phyloP scores from a whole-genome alignment of 2,113 vertebrate species.

The Sorex araneus region DNA sequence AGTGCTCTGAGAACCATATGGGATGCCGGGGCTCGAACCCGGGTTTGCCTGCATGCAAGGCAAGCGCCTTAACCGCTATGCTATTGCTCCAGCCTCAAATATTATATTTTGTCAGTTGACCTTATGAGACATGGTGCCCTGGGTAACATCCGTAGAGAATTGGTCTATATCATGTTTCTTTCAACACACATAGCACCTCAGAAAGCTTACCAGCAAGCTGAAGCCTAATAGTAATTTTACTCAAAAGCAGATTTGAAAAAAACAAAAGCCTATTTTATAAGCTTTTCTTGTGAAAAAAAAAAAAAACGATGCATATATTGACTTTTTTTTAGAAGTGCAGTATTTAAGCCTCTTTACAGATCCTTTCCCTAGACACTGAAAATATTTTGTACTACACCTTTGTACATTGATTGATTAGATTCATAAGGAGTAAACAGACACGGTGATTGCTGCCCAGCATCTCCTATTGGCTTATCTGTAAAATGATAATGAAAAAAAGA shows the following conservation, averaged over 20 bases:
- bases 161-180: background rate
- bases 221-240: constrained; percentile 57
- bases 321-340: constrained; percentile 30
- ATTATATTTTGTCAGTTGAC: constrained; percentile 23
- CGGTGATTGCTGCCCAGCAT: constrained; percentile 64
- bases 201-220: constrained; percentile 23
- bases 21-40: too few species aligned
- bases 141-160: background rate
- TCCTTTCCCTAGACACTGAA: constrained; percentile 55
- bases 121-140: constrained; percentile 16
- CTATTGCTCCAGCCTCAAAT: too few species aligned
- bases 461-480: constrained; percentile 71
- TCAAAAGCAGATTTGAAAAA: constrained; percentile 55
- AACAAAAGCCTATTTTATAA: constrained; percentile 50
- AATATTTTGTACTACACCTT: constrained; percentile 20
- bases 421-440: constrained; percentile 53
- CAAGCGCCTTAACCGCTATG: too few species aligned
- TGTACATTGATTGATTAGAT: constrained; percentile 13
- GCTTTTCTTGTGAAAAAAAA: background rate
- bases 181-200: constrained; percentile 29
- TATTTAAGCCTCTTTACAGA: constrained; percentile 32
- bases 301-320: constrained; percentile 35
- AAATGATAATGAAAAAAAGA: constrained; percentile 65
- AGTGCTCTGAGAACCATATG: too few species aligned
- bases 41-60: too few species aligned